phyloP scores from a whole-genome alignment of 1,140 invertebrate species.

The Bombus superbus region DNA sequence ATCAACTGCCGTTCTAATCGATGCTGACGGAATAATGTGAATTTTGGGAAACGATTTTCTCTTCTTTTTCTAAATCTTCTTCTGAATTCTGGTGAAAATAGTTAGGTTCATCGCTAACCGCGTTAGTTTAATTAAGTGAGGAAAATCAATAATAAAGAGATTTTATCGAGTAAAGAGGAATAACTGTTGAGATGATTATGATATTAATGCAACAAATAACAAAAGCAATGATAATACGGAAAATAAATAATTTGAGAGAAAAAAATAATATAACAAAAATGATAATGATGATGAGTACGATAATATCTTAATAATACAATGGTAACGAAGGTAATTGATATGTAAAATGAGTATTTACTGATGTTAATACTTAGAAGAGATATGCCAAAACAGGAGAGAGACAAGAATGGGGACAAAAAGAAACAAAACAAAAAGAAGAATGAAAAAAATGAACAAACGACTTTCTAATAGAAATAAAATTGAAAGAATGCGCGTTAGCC shows the following conservation, averaged over 20 bases:
- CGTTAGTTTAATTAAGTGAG: constrained; percentile 32
- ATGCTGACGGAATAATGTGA: constrained; percentile 30
- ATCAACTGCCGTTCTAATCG: constrained; percentile 64
- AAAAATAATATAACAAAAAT: not conserved
- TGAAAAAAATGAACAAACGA: not conserved
- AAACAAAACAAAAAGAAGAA: not conserved
- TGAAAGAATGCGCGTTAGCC: constrained; percentile 50
- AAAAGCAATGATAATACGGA: not conserved
- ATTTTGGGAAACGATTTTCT: constrained; percentile 30
- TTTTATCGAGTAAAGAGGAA: not conserved
- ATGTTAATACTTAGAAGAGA: not conserved
- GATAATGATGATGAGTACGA: not conserved
- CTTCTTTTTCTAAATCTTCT: constrained; percentile 37
- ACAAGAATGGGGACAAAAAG: too few relatives aligned
- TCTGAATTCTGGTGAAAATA: constrained; percentile 62
- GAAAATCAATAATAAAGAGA: not conserved
- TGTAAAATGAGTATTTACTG: not conserved
- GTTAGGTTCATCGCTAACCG: constrained; percentile 55
- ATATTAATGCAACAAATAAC: not conserved
- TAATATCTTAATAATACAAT: too few relatives aligned
- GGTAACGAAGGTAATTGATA: not conserved
- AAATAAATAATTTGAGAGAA: not conserved
- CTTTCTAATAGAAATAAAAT: not conserved
- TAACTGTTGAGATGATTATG: not conserved
- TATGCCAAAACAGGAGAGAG: not conserved